Percentiles rank a stretch among this genome's conserved stretches.
These are phyloP conservation scores for Spilosoma lubricipeda DNA, from an alignment of 2,888 invertebrate genomes.

Conservation along the genomic window DNA sequence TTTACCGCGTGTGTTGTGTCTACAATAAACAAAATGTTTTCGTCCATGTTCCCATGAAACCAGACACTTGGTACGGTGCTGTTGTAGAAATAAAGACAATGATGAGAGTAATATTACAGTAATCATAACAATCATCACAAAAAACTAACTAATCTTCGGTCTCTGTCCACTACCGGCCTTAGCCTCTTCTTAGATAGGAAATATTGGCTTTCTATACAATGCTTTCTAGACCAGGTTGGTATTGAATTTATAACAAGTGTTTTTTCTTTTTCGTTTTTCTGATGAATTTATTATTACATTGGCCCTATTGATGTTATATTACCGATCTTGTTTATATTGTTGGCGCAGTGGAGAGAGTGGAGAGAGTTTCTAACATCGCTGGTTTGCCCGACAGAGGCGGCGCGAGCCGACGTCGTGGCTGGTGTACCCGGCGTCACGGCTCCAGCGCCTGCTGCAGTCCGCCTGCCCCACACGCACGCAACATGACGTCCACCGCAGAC, in stretches of 20 bases:
- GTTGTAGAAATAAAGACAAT: too few species aligned
- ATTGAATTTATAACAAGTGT: too few species aligned
- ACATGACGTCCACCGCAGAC: constrained; percentile 38
- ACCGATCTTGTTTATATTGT: not conserved
- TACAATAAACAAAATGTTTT: not conserved
- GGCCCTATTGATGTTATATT: too few species aligned
- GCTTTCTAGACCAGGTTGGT: too few species aligned
- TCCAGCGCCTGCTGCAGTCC: constrained; percentile 62
- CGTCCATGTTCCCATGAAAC: not conserved
- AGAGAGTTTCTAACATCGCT: not conserved
- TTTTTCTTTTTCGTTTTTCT: too few species aligned
- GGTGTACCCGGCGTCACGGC: constrained; percentile 69
- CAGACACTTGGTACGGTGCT: not conserved
- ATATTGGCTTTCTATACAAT: too few species aligned
- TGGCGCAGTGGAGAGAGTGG: not conserved
- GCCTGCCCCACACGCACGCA: constrained; percentile 50
- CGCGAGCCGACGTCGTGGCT: constrained; percentile 64
- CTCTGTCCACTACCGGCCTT: too few species aligned
- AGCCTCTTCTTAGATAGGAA: too few species aligned
- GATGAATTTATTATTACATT: too few species aligned
- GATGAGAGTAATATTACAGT: not conserved
- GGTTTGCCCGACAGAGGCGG: constrained; percentile 49
- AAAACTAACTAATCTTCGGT: too few species aligned
- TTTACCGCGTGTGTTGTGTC: not conserved
- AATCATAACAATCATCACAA: not conserved